Evolutionary conservation across 1,140 invertebrate species (phyloP).

Genomic region (Penaeus japonicus): DNA sequence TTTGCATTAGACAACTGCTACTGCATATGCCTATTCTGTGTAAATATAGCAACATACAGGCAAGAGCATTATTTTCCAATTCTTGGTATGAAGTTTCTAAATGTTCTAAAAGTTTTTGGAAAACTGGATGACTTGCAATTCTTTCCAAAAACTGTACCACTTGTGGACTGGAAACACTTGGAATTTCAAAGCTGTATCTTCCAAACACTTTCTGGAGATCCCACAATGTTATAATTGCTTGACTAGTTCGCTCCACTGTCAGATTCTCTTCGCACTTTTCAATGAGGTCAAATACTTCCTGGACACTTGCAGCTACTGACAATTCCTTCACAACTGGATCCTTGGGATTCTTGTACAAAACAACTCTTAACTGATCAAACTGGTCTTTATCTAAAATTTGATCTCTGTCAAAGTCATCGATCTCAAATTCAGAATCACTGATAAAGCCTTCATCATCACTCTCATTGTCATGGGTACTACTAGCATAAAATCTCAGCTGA

Average conservation of each 20-base stretch:
- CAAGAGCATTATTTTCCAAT: slow-evolving; percentile 24
- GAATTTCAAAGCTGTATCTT: slow-evolving; percentile 13
- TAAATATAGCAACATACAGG: slow-evolving; percentile 34
- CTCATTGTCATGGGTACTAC: background rate
- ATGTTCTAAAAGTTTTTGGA: background rate
- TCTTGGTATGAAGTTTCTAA: slow-evolving; percentile 20
- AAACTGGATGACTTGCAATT: slow-evolving; percentile 19
- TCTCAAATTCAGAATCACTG: slow-evolving; percentile 41
- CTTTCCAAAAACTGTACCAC: slow-evolving; percentile 22
- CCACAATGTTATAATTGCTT: slow-evolving; percentile 40
- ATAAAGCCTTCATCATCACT: slow-evolving; percentile 6
- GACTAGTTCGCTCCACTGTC: slow-evolving; percentile 23
- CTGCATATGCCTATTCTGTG: slow-evolving; percentile 25
- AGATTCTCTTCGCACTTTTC: background rate
- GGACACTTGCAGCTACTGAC: slow-evolving; percentile 33
- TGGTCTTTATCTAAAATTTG: slow-evolving; percentile 18
- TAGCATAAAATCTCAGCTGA: slow-evolving; percentile 1
- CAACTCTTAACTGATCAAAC: slow-evolving; percentile 16
- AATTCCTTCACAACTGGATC: slow-evolving; percentile 25
- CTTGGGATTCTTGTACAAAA: slow-evolving; percentile 10
- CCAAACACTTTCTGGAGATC: slow-evolving; percentile 46
- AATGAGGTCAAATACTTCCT: slow-evolving; percentile 42
- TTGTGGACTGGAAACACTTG: background rate
- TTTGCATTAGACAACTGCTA: slow-evolving; percentile 18
- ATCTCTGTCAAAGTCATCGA: background rate